Conservation (phyloP, 2,113 vertebrate genomes). For the Sphyrna mokarran region DNA sequence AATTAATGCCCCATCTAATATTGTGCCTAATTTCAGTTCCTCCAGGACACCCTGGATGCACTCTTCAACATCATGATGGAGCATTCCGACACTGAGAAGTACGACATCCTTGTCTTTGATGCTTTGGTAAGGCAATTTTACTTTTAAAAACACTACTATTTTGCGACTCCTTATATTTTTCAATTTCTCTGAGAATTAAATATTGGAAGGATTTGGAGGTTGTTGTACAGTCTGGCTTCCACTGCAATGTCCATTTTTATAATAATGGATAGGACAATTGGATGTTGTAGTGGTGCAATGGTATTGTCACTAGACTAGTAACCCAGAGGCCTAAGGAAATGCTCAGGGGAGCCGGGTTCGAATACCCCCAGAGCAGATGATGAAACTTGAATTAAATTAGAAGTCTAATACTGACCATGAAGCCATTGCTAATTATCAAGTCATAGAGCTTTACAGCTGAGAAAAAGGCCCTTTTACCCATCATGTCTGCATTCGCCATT, state of each 20-base stretch:
- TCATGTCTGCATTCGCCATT: too few relatives aligned
- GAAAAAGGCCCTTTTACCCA: too few relatives aligned
- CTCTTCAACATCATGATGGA: constrained; percentile 99
- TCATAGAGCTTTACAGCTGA: too few relatives aligned
- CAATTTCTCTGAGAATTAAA: background rate
- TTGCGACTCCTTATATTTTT: background rate
- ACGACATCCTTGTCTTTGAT: constrained; percentile 95
- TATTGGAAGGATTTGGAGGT: background rate
- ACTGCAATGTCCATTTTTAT: background rate
- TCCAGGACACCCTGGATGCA: constrained; percentile 89
- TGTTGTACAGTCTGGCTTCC: background rate
- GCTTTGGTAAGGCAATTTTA: constrained; percentile 75
- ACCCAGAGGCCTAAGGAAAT: too few relatives aligned
- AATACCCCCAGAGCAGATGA: too few relatives aligned
- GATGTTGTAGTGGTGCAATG: too few relatives aligned
- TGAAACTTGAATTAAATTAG: too few relatives aligned
- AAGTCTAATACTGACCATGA: too few relatives aligned
- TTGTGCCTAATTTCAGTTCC: constrained; percentile 61
- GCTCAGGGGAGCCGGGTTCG: too few relatives aligned
- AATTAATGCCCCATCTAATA: background rate
- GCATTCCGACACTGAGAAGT: constrained; percentile 81
- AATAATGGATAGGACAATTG: background rate
- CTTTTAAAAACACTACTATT: background rate
- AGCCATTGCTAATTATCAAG: too few relatives aligned
- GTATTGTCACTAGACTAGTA: too few relatives aligned